Base-by-base conservation (phyloP, 2,888 invertebrate species). In the Eumacrocentrus americanus region DNA sequence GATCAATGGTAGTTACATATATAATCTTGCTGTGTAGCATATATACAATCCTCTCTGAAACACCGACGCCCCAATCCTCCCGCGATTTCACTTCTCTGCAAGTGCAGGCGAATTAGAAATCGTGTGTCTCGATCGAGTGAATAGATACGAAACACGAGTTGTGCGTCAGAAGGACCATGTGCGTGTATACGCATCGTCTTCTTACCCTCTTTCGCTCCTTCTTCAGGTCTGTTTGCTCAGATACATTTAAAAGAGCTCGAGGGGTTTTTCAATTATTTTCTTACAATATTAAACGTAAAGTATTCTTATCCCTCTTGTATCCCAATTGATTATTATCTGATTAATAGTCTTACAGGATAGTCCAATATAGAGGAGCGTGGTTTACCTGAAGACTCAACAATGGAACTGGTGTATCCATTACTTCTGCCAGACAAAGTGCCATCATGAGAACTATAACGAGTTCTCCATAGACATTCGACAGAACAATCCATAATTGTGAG, bases 391-490 rank as follows among this genome's bases (percentile, higher is more conserved):
- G 79, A 42, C 82, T 83, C 62, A 84, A 77, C 9, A 84, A 78
- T 37, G 82, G 81, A 40, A 84, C 82, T 11, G 81, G 79, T 61
- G 84, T 84, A 72, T 85, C 84, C 80, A 84, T 83, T 46, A 84
- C 83, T 71, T 85, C 85, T 42, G 83, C 82, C 47, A 84, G 72
- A 65, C 84, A 83, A 57, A 85, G 79, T 20, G 84, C 83, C 65
- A 84, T 72, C 79, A 83, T 83, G 25, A 84, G 66, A 18, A 84
- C 77, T 48, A 85, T 77, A 40, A 85, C 68, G n/a, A 84, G 70
- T 67, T 83, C 82, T n/a, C 85, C 85, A 69, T 85, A 85, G 42
- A 85, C 79, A 48, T 84, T 82, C 62, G 84, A 84, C 48, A 84
- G 74, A 22, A 82, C 79, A 64, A 84, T 76, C 84, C 84, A 84